Base-by-base conservation (phyloP, 2,888 invertebrate species). In the Pandemis heparana region DNA sequence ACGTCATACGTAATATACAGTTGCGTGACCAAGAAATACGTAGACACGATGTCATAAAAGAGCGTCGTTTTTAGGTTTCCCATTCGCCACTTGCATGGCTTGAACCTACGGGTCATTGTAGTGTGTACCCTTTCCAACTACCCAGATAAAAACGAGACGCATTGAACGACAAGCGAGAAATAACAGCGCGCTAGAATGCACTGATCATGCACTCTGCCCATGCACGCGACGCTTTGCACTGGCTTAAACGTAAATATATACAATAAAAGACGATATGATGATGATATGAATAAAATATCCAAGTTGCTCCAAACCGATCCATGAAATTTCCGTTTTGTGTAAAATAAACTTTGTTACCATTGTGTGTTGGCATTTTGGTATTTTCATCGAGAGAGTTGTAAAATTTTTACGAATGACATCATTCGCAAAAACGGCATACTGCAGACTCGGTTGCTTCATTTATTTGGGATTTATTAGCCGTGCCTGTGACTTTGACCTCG, bases 141-240 rank as follows among this genome's bases (percentile, higher is more conserved):
- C 12, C 10, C 23, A 18, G n/a, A 23, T 56, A 23, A n/a, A 23
- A 56, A 56, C 16, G 23, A 12, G 12, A 53, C 16, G 16, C 16
- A 4, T 18, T 2, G 53, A 16, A 53, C 6, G 16, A 56, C 56
- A 23, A 5, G 10, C 5, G 23, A 56, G 56, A 56, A 56, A 23
- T 56, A 12, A 2, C 5, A 5, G 51, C 23, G 56, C 3, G 18
- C 23, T 56, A 12, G 10, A 23, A 23, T 59, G 85, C 87, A 85
- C 85, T 87, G 83, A 84, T 82, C 80, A 76, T 79, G 77, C 81
- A 77, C 81, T 87, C 84, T 79, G 76, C 72, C 75, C 75, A 69
- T 76, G 79, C 71, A 77, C 77, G 71, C 77, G 77, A 81, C 79
- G 76, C 78, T 78, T 78, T 77, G 74, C 77, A 75, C 73, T 77